Evolutionary conservation across 1,140 invertebrate species (phyloP).

Genomic region (Zeugodacus cucurbitae): DNA sequence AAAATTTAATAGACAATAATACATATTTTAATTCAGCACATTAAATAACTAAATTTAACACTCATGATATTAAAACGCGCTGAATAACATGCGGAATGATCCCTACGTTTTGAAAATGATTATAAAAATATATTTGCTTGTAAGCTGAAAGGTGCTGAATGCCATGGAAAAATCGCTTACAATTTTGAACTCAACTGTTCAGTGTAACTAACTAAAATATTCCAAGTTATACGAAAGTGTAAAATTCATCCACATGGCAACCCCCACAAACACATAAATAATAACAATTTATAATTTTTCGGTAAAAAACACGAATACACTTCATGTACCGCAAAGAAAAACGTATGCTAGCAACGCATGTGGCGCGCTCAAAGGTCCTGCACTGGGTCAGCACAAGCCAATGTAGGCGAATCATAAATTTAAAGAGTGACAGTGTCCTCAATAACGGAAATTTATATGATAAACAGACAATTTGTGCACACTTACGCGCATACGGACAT

Average conservation of each 20-base stretch:
- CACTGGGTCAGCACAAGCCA: constrained; percentile 17
- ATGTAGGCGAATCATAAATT: constrained; percentile 13
- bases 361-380: neutral
- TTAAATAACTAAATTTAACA: neutral
- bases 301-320: neutral
- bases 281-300: neutral
- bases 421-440: constrained; percentile 5
- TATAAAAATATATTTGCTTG: too few species aligned
- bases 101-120: too few species aligned
- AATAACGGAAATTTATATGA: constrained; percentile 33
- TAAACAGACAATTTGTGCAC: constrained; percentile 17
- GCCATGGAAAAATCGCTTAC: too few species aligned
- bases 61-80: neutral
- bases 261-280: neutral
- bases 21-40: too few species aligned
- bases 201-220: too few species aligned
- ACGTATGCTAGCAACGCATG: neutral
- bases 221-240: neutral
- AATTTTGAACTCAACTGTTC: too few species aligned
- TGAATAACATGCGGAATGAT: neutral
- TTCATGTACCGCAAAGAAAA: neutral
- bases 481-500: neutral
- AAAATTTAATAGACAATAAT: too few species aligned
- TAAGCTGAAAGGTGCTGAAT: too few species aligned
- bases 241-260: neutral